Evolutionary conservation across 1,140 invertebrate genomes (phyloP), one percentile per base, ranked within the genome.

Genomic region (Scaptodrosophila lebanonensis): DNA sequence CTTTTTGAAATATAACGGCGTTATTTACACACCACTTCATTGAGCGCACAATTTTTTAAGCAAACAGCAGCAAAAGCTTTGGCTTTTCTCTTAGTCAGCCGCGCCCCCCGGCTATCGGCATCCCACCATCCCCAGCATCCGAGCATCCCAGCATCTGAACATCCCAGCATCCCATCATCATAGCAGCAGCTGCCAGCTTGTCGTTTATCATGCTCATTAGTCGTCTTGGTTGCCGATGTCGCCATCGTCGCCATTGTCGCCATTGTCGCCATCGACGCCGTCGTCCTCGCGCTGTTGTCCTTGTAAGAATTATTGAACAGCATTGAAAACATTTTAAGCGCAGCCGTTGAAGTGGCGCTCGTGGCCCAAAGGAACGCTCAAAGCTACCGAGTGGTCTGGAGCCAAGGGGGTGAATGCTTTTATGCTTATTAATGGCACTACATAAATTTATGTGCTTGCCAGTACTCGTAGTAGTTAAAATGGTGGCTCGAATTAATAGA

Each of bases 281-380:
- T n/a, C n/a, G n/a, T n/a, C n/a, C n/a, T n/a, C n/a, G n/a, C n/a
- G n/a, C n/a, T n/a, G n/a, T n/a, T n/a, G 12, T 33, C 32, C 32
- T 33, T 33, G 8, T 33, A 33, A 33, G 32, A 79, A 79, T 79
- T 79, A 79, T 79, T 79, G 73, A 79, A 79, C 73, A 79, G 73
- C 73, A 79, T 73, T 72, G 73, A 79, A 82, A 82, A 79, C 75
- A 79, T 75, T 82, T 82, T 56, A 69, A 79, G 73, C 71, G 75
- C 51, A 3, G 20, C 60, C 42, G 36, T 59, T 25, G 22, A 25
- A 25, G 22, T 25, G 22, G 3, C 3, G 22, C 22, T 25, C 22
- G 3, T 25, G 22, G 51, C 52, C 35, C 43, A 45, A 39, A 18
- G 16, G 43, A 36, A 18, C 42, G 54, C 43, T 36, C 36, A 62